phyloP scores from a whole-genome alignment of 1,140 invertebrate species.

The Drosophila trapezifrons region DNA sequence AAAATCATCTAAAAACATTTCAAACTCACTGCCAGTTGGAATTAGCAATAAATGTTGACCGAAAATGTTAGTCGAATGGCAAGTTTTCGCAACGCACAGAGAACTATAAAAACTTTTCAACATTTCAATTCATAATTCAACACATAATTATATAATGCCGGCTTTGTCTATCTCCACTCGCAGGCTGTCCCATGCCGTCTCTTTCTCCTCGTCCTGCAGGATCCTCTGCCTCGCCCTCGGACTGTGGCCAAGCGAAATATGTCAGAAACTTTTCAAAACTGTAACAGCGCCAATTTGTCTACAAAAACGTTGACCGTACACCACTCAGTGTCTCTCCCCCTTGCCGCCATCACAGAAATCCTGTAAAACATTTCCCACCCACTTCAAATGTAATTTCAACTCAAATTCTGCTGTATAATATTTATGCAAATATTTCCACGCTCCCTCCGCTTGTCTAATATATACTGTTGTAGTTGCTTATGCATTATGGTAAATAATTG shows the following conservation, averaged over 20 bases:
- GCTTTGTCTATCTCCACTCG: conserved; percentile 34
- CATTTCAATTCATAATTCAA: conserved; percentile 81
- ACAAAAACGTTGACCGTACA: conserved; percentile 55
- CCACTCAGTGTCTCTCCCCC: conserved; percentile 19
- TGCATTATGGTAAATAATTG: conserved; percentile 79
- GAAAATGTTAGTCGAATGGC: conserved; percentile 61
- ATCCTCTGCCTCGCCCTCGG: not conserved
- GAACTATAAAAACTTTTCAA: conserved; percentile 72
- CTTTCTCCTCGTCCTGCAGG: conserved; percentile 3
- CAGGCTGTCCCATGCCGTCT: conserved; percentile 6
- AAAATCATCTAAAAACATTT: conserved; percentile 54
- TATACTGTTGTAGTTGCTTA: conserved; percentile 60
- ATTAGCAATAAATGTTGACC: conserved; percentile 70
- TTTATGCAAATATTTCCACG: conserved; percentile 75
- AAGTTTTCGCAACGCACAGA: conserved; percentile 58
- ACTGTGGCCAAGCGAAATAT: conserved; percentile 58
- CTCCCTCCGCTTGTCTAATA: conserved; percentile 32
- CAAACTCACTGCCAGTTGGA: conserved; percentile 21
- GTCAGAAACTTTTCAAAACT: conserved; percentile 76
- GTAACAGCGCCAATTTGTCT: conserved; percentile 76
- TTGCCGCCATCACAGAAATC: not conserved
- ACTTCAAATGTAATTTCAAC: conserved; percentile 73
- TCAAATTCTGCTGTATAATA: conserved; percentile 65
- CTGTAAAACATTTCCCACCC: conserved; percentile 23
- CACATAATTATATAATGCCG: conserved; percentile 73